Conservation (phyloP, 2,113 vertebrate genomes). For the Syrmaticus mikado region DNA sequence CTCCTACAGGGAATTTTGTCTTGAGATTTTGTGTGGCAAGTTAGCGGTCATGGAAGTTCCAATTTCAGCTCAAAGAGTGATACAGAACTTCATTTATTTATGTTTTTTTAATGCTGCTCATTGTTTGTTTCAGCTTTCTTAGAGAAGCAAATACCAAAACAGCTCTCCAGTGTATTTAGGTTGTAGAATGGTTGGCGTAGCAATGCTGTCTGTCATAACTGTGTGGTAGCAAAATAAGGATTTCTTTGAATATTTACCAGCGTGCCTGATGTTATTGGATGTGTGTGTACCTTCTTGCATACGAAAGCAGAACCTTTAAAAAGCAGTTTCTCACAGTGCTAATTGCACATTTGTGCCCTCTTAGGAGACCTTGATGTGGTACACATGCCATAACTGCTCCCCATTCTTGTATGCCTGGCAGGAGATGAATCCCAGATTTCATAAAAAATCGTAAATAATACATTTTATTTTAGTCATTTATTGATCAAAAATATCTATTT, state of each 20-base stretch:
- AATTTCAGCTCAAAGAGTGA: neutral
- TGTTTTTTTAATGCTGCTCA: neutral
- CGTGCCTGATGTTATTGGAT: fast-evolving
- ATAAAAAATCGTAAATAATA: neutral
- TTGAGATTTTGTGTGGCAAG: neutral
- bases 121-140: neutral
- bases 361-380: neutral
- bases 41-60: neutral
- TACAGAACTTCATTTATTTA: neutral
- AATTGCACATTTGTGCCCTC: neutral
- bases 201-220: neutral
- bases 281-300: neutral
- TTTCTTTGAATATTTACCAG: neutral
- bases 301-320: neutral
- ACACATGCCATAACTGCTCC: neutral
- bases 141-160: neutral
- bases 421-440: neutral
- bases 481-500: neutral
- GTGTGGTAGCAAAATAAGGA: neutral
- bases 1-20: neutral
- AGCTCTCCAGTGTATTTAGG: neutral
- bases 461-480: neutral
- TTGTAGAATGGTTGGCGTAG: neutral
- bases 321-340: neutral
- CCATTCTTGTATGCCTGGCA: neutral